Evolutionary conservation across 2,113 vertebrate genomes (phyloP).

Genomic region (Accipiter cooperii): DNA sequence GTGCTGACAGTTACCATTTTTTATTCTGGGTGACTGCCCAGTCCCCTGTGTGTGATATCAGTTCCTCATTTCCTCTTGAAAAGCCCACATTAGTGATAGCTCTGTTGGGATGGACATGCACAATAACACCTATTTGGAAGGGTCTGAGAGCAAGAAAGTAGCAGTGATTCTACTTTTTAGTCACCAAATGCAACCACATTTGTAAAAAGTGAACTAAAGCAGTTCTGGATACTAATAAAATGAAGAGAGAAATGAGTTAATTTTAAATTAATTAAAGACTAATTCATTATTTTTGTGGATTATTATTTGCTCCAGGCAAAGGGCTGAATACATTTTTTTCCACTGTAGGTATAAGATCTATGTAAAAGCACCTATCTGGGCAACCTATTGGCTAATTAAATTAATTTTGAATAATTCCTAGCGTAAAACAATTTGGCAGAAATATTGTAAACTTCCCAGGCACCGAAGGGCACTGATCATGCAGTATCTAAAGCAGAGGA

Average conservation of each 20-base stretch:
- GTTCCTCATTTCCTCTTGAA: neutral
- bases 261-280: neutral
- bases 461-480: neutral
- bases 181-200: neutral
- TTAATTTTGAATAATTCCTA: neutral
- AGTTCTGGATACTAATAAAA: neutral
- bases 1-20: neutral
- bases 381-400: neutral
- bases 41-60: neutral
- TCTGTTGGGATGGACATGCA: fast-evolving
- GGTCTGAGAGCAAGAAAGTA: neutral
- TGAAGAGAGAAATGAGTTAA: neutral
- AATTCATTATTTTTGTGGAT: neutral
- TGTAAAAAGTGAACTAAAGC: neutral
- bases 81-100: neutral
- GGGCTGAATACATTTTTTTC: neutral
- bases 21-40: neutral
- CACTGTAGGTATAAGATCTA: neutral
- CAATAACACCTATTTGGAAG: neutral
- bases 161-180: neutral
- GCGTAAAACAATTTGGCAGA: neutral
- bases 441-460: neutral
- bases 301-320: neutral
- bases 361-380: neutral
- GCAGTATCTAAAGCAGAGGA: neutral